Evolutionary conservation across 2,113 vertebrate species (phyloP), one percentile per base, ranked within the genome.

Genomic region (Oryzias celebensis): DNA sequence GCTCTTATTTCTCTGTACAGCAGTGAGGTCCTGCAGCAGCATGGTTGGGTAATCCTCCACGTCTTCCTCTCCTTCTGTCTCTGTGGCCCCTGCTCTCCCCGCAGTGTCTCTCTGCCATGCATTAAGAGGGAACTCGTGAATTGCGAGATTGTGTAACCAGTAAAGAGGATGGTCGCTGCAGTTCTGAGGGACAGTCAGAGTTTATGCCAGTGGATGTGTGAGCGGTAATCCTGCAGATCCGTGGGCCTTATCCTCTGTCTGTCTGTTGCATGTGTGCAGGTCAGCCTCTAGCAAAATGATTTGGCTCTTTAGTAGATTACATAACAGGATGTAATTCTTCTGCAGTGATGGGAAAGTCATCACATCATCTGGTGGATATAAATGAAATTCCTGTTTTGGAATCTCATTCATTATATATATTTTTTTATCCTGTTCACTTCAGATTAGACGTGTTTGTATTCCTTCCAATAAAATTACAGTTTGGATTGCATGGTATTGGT

Each of bases 141-240:
- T 88, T 69, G 64, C 42, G 41, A 81, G 82, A 89, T 86, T 89
- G 85, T 90, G 78, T 77, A 42, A 79, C 68, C 65, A 78, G 48
- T 56, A 53, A 54, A 75, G 78, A 84, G 65, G 72, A 45, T 28
- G 73, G 83, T 88, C 89, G 88, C 85, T 91, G 90, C 76, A 70
- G 52, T 77, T 78, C 65, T 64, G 65, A 82, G 81, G 62, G 64
- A 58, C 47, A 68, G 60, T 4, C 13, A 61, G 77, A 60, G 76
- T 57, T 71, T 77, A 74, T 80, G 65, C 85, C 73, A 72, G 78
- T 64, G 76, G 67, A 59, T 28, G 31, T 75, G 74, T 73, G 80
- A 75, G 76, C 82, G 68, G 51, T 86, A 86, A 88, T 85, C 84
- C 74, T 14, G 58, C 46, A 26, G 80, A 84, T 83, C 82, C 85